Percentiles rank a stretch among this genome's conserved stretches.
Conservation (phyloP, 2,113 vertebrate genomes). For the Caloenas nicobarica region DNA sequence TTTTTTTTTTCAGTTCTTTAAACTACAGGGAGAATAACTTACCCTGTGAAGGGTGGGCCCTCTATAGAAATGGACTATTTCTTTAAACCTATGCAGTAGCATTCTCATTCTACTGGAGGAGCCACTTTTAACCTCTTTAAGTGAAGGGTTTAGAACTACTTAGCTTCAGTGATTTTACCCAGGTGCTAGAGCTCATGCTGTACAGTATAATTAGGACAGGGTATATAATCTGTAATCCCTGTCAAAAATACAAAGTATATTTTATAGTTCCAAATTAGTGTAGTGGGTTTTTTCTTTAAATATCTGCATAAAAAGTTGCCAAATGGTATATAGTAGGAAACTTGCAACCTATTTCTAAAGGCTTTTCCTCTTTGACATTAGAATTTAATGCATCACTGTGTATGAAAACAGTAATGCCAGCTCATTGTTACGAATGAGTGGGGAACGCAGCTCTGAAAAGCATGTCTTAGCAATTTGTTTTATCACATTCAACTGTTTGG, state of each 20-base stretch:
- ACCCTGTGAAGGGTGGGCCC: background rate
- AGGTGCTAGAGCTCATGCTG: constrained; percentile 27
- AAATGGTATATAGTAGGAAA: background rate
- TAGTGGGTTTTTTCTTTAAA: background rate
- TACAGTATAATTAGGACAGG: background rate
- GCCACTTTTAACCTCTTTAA: constrained; percentile 32
- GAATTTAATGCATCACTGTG: background rate
- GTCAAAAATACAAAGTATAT: background rate
- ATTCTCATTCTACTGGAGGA: constrained; percentile 6
- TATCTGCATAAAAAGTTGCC: background rate
- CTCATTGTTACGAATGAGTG: background rate
- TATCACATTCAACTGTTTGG: background rate
- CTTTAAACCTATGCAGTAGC: background rate
- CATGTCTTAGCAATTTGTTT: background rate
- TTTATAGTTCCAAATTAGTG: background rate
- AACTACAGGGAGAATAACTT: background rate
- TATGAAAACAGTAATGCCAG: background rate
- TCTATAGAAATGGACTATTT: background rate
- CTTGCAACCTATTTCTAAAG: background rate
- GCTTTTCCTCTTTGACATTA: background rate
- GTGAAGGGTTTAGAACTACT: background rate
- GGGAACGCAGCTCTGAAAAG: background rate
- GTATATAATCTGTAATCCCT: background rate
- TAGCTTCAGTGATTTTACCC: constrained; percentile 15
- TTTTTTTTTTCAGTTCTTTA: background rate